A percentile compares a stretch with the other conserved stretches of the same genome.
Evolutionary conservation across 2,888 invertebrate species (phyloP).

Genomic region (Eristalis arbustorum): DNA sequence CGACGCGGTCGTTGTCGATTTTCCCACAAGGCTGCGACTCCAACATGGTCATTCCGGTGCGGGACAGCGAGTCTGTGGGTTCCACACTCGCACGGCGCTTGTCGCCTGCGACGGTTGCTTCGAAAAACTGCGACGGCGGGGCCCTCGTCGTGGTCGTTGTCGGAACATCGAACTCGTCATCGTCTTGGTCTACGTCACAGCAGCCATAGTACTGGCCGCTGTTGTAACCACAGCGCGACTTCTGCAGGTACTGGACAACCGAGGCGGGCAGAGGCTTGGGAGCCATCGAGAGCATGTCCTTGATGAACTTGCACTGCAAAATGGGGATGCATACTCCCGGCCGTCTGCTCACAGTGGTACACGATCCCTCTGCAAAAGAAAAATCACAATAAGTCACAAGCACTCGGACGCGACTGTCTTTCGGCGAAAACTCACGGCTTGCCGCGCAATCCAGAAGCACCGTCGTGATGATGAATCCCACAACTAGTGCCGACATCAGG

Average conservation of each 20-base stretch:
- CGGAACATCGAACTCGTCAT: background rate
- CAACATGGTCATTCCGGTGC: constrained; percentile 53
- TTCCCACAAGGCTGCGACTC: constrained; percentile 81
- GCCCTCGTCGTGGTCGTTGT: background rate
- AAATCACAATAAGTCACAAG: background rate
- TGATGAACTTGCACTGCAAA: constrained; percentile 41
- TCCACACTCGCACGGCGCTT: background rate
- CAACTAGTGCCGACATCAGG: background rate
- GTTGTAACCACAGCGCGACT: constrained; percentile 39
- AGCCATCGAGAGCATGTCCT: constrained; percentile 26
- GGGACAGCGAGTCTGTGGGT: background rate
- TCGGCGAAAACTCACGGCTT: background rate
- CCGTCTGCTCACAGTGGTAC: constrained; percentile 4
- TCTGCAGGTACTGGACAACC: constrained; percentile 9
- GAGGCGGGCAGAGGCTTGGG: constrained; percentile 35
- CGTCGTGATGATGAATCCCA: background rate
- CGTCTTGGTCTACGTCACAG: constrained; percentile 28
- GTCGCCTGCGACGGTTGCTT: background rate
- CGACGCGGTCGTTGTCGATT: constrained; percentile 81
- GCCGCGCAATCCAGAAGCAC: background rate
- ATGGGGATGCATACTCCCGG: constrained; percentile 57
- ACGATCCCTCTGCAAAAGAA: background rate
- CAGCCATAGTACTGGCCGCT: constrained; percentile 48
- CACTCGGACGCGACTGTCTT: too few relatives aligned
- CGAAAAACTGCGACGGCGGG: background rate